These are phyloP conservation scores for Ancistrus triradiatus DNA, from an alignment of 2,113 vertebrate species.

Conservation along the genomic window DNA sequence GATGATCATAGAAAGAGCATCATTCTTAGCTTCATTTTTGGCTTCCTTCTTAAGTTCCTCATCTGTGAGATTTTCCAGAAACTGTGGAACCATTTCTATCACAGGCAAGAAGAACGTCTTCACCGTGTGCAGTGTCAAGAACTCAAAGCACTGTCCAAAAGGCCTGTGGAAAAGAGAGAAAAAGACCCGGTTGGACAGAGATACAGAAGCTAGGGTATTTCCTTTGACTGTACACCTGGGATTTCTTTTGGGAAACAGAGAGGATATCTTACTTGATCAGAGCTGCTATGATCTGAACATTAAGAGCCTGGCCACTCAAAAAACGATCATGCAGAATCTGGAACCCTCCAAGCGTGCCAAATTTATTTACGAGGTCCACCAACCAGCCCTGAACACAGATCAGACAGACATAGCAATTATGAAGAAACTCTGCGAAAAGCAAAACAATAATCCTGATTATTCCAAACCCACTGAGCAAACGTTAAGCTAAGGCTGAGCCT, in stretches of 20 bases:
- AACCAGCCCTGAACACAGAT: conserved; percentile 85
- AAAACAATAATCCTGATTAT: too few relatives aligned
- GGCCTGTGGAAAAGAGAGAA: conserved; percentile 70
- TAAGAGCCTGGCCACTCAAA: conserved; percentile 95
- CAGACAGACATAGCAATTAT: not conserved
- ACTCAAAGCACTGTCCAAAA: conserved; percentile 99
- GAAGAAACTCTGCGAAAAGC: too few relatives aligned
- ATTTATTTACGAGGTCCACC: conserved; percentile 99
- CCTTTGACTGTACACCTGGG: too few relatives aligned
- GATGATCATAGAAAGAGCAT: conserved; percentile 99
- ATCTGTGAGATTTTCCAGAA: conserved; percentile 98
- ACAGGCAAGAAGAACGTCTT: conserved; percentile 99
- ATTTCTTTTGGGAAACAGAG: not conserved
- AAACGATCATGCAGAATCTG: conserved; percentile 98
- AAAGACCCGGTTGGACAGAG: too few relatives aligned
- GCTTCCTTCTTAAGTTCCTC: conserved; percentile 99
- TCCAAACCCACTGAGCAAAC: not conserved
- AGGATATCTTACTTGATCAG: conserved; percentile 90
- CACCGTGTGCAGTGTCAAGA: conserved; percentile 97
- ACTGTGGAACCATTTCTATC: conserved; percentile 99
- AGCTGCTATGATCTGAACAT: conserved; percentile 99
- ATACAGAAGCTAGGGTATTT: too few relatives aligned
- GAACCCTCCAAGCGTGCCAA: conserved; percentile 98
- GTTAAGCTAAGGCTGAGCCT: too few relatives aligned
- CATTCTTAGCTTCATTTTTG: conserved; percentile 99